Percentiles rank a stretch among this genome's conserved stretches.
These are phyloP conservation scores for Amitus sp. DNA, from an alignment of 2,888 invertebrate genomes.

Conservation along the genomic window DNA sequence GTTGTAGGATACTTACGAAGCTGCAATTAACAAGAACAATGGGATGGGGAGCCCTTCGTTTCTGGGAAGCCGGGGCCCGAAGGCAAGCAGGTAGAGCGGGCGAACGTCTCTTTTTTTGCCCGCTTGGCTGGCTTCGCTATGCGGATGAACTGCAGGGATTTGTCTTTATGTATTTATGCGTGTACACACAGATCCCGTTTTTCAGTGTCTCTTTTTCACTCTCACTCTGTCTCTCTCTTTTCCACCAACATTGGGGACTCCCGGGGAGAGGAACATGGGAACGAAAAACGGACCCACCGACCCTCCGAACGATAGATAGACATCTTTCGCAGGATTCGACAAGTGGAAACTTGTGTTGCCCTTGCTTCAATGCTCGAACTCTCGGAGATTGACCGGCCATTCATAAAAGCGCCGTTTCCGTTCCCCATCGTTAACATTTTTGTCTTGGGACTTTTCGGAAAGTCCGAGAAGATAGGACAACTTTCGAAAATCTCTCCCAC, in stretches of 20 bases:
- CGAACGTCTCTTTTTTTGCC: slow-evolving; percentile 10
- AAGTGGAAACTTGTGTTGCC: slow-evolving; percentile 30
- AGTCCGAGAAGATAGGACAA: too few relatives aligned
- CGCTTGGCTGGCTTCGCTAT: slow-evolving; percentile 30
- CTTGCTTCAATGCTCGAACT: too few relatives aligned
- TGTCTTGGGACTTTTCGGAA: too few relatives aligned
- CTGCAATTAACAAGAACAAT: slow-evolving; percentile 66
- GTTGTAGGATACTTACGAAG: too few relatives aligned
- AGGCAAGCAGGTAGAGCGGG: slow-evolving; percentile 43
- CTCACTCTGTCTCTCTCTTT: slow-evolving; percentile 16
- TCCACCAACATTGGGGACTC: too few relatives aligned
- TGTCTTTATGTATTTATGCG: slow-evolving; percentile 4
- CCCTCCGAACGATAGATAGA: too few relatives aligned
- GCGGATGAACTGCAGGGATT: slow-evolving; percentile 25
- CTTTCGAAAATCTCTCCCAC: too few relatives aligned
- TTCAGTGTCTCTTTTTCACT: background rate
- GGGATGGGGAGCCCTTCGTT: slow-evolving; percentile 52
- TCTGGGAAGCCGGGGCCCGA: slow-evolving; percentile 58
- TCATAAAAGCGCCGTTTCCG: slow-evolving; percentile 19
- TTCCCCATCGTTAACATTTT: background rate
- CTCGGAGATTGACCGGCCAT: slow-evolving; percentile 16
- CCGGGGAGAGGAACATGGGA: too few relatives aligned
- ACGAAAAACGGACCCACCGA: slow-evolving; percentile 17
- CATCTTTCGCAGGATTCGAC: slow-evolving; percentile 27
- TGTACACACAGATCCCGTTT: slow-evolving; percentile 15